A percentile compares a stretch with the other conserved stretches of the same genome.
These are phyloP conservation scores for Sebastes melanostomus DNA, from an alignment of 2,797 vertebrate genomes.

Conservation along the genomic window DNA sequence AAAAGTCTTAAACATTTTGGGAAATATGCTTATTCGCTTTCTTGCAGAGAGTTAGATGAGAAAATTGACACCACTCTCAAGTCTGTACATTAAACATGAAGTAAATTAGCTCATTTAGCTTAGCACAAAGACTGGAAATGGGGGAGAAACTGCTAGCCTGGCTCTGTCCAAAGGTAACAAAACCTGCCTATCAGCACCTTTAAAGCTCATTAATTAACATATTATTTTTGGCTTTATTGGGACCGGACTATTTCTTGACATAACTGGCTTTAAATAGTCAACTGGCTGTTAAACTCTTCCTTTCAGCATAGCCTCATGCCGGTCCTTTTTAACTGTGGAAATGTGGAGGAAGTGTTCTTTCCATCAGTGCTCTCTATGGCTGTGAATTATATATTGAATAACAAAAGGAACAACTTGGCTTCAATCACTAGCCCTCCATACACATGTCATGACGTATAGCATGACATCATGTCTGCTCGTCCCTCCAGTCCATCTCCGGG, in stretches of 20 bases:
- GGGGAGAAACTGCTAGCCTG: neutral
- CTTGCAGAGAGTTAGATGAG: neutral
- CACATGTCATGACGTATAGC: slow-evolving; percentile 39
- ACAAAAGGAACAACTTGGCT: slow-evolving; percentile 35
- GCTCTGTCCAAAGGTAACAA: neutral
- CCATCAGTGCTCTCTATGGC: neutral
- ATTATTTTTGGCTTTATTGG: no score
- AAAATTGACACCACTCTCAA: neutral
- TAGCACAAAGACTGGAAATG: neutral
- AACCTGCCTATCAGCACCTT: neutral
- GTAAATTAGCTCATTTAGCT: neutral
- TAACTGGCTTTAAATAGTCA: no score
- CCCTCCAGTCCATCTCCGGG: slow-evolving; percentile 40
- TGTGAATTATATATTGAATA: slow-evolving; percentile 36
- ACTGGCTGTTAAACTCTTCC: neutral
- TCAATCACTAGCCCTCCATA: slow-evolving; percentile 26
- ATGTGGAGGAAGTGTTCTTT: slow-evolving; percentile 29
- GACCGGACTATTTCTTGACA: no score
- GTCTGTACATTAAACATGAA: neutral
- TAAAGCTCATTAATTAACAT: neutral
- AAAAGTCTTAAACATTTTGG: neutral
- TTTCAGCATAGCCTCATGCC: neutral
- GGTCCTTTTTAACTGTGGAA: neutral
- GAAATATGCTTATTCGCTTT: neutral
- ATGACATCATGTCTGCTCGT: slow-evolving; percentile 70